A percentile compares a stretch with the other conserved stretches of the same genome.
Evolutionary conservation across 2,113 vertebrate genomes (phyloP).

Genomic region (Cricetomys ansorgei): DNA sequence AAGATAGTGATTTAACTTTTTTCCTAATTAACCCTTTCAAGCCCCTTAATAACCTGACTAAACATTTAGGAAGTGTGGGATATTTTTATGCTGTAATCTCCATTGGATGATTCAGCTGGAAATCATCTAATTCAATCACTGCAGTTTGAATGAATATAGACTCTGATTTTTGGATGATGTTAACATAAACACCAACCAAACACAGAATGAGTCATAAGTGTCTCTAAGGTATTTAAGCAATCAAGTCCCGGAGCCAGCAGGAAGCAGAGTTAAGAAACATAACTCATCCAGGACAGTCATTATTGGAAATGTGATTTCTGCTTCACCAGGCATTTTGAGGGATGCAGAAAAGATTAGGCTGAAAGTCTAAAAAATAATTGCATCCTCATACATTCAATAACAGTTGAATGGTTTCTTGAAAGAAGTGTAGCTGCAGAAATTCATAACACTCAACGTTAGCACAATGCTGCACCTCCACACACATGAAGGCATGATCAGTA

Average conservation of each 20-base stretch:
- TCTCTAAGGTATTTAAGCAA: conserved; percentile 71
- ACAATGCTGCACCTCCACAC: fast-evolving
- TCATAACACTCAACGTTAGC: too few relatives aligned
- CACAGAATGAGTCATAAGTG: conserved; percentile 64
- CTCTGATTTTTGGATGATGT: conserved; percentile 72
- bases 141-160: conserved; percentile 58
- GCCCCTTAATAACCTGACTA: not conserved
- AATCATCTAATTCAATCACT: conserved; percentile 73
- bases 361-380: not conserved
- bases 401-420: not conserved
- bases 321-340: conserved; percentile 8
- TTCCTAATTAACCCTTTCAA: conserved; percentile 66
- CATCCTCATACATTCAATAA: not conserved
- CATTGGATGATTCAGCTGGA: conserved; percentile 50
- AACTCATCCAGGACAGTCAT: conserved; percentile 36
- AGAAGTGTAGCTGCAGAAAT: not conserved
- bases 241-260: conserved; percentile 54
- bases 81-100: conserved; percentile 73
- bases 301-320: conserved; percentile 24
- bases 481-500: fast-evolving
- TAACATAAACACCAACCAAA: conserved; percentile 60
- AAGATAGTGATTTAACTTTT: conserved; percentile 23
- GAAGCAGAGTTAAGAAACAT: conserved; percentile 54
- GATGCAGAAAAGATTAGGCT: not conserved
- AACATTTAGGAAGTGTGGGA: conserved; percentile 33